Base-by-base conservation (phyloP, 2,113 vertebrate species). In the Copsychus sechellarum region DNA sequence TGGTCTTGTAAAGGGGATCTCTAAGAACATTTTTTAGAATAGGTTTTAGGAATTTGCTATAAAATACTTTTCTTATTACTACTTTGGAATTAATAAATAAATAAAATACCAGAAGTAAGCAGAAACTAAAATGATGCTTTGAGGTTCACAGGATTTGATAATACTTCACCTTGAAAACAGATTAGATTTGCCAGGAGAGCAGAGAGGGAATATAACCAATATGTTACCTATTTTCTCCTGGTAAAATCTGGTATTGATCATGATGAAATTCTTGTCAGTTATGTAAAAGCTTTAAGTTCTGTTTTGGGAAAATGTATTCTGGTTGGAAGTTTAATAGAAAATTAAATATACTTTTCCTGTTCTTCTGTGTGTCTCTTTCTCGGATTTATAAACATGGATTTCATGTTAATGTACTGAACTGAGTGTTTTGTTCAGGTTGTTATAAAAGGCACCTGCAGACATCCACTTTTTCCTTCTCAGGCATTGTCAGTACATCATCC, bases 331-430 rank as follows among this genome's bases (percentile, higher is more conserved):
- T 97, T 96, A 96, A 96, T 97, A 96, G 95, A 97, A 97, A 97
- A 98, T 97, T 98, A 98, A 98, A 98, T 91, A 88, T 83, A 86
- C 67, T 92, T 93, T 96, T 97, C 88, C 91, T 96, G 88, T 94
- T 93, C 53, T 79, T 95, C 72, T 81, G n/a, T 93, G 38, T 94
- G 66, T 83, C 26, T n/a, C 77, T 93, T 91, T 19, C 73, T 94
- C 3, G 38, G 36, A 31, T 71, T 88, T 78, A 33, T 81, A 67
- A 84, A 25, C 1, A 1, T 10, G 36, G 43, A 26, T 84, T 86
- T 70, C 48, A n/a, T 42, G 58, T 57, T 77, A 33, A 26, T 50
- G 67, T 40, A 34, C 31, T 21, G 28, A 85, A 51, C 10, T 33
- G 62, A 57, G 24, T 72, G 0, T 61, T 84, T 80, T n/a, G 14